Evolutionary conservation across 2,113 vertebrate genomes (phyloP), one percentile per base, ranked within the genome.

Genomic region (Gambusia affinis): DNA sequence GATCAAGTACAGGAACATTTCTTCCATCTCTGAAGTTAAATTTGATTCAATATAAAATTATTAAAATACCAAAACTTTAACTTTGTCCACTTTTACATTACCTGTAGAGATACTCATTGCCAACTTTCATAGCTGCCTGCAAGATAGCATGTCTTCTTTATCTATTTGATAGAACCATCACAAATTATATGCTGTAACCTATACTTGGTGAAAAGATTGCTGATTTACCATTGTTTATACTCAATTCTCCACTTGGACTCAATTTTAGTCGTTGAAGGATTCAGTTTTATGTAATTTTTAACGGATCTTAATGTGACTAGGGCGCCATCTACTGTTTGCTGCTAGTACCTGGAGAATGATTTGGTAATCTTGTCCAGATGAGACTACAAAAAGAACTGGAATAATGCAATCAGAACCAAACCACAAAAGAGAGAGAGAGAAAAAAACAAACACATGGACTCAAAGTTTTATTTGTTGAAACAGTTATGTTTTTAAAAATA

Each of bases 381-480:
- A 4, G 37, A 71, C 37, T 37, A 15, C 60, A 31, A 47, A 39
- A 28, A 27, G 5, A 67, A 14, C 54, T 67, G 60, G 15, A 31
- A 3, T 19, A 62, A 12, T 30, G 0, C n/a, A 4, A 67, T 69
- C 28, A 14, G 19, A 47, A 47, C 1, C 15, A 51, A 14, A 71
- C 3, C 71, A 37, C 29, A 67, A 4, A 27, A 47, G 44, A 19
- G 24, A 12, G 15, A 42, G 0, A 31, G 30, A 6, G n/a, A 31
- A 31, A 29, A 22, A 42, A 42, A 42, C 30, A 70, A 14, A 86
- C 42, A 73, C 24, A 7, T 85, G 60, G 85, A 87, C 80, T 88
- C 83, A 87, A 80, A 64, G 75, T 81, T 93, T 92, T 92, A 93
- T 93, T 95, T 90, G 82, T 84, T 84, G 87, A 93, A 90, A 91